Percentiles rank a stretch among this genome's conserved stretches.
Evolutionary conservation across 2,113 vertebrate species (phyloP).

Genomic region (Antigone vipio): DNA sequence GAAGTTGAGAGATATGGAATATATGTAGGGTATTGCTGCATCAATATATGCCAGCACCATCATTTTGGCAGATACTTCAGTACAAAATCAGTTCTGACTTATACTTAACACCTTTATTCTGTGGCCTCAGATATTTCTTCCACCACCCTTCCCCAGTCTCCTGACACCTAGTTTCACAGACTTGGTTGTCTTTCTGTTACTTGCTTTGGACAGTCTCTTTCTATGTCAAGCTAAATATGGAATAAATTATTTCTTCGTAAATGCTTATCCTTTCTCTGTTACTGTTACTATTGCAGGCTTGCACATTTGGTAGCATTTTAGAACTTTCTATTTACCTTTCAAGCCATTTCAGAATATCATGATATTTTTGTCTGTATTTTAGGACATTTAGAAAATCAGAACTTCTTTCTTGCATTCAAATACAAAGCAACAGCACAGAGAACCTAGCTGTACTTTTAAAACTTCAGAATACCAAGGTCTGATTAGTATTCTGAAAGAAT

Average conservation of each 20-base stretch:
- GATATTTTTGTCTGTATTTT: background rate
- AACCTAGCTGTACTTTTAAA: background rate
- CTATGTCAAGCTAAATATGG: background rate
- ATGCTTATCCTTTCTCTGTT: background rate
- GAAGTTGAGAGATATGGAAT: background rate
- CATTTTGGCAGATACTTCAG: background rate
- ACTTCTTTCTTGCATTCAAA: background rate
- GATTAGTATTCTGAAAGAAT: background rate
- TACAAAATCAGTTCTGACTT: background rate
- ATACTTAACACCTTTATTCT: background rate
- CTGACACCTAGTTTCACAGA: background rate
- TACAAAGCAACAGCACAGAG: background rate
- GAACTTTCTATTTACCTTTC: background rate
- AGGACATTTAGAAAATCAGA: background rate
- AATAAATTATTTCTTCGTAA: background rate
- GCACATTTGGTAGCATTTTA: background rate
- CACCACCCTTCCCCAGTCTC: background rate
- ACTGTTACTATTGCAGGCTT: background rate
- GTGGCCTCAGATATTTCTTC: background rate
- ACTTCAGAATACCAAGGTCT: background rate
- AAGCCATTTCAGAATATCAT: background rate
- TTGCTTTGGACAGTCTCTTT: background rate
- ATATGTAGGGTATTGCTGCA: background rate
- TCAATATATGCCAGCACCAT: background rate
- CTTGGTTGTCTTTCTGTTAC: background rate